Evolutionary conservation across 2,797 vertebrate species (phyloP), one percentile per base, ranked within the genome.

Genomic region (Champsocephalus gunnari): DNA sequence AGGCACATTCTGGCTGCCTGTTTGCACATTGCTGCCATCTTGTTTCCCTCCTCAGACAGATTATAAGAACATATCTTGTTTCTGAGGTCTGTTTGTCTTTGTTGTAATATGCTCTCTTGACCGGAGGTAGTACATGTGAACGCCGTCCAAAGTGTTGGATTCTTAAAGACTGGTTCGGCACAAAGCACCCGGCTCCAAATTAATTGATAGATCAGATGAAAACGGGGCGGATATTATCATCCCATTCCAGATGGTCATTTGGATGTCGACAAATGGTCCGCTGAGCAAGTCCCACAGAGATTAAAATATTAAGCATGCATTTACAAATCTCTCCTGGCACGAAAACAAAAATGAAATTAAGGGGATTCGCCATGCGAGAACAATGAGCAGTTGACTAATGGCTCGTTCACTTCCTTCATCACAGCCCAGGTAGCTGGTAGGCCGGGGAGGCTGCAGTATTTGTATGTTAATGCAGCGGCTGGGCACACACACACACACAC

Each of bases 301-400:
- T 91, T 90, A 93, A 94, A 94, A 93, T 91, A 92, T 93, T 93
- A 93, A 81, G 89, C 89, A 90, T 89, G 92, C 89, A 71, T 90
- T 91, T 89, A 93, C 93, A 95, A 93, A 94, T 95, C 87, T 93
- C 81, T 93, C 78, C 91, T 94, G 93, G 93, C 94, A 93, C 85
- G 64, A 89, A 88, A 91, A 81, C 89, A 92, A 93, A 92, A 92
- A 91, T 87, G 85, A 92, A 93, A 95, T 95, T 91, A 94, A 90
- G 89, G 85, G 73, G 91, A 87, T 91, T 90, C 83, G 41, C 90
- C 92, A 92, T 89, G 92, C 88, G 84, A 79, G 79, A 91, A 93
- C 93, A 94, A 93, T 89, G 87, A 93, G 90, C 81, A 71, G 85
- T 90, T 92, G 93, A 94, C 89, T 88, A 94, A 94, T 92, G 88